Evolutionary conservation across 2,113 vertebrate species (phyloP).

Genomic region (Entosphenus tridentatus): DNA sequence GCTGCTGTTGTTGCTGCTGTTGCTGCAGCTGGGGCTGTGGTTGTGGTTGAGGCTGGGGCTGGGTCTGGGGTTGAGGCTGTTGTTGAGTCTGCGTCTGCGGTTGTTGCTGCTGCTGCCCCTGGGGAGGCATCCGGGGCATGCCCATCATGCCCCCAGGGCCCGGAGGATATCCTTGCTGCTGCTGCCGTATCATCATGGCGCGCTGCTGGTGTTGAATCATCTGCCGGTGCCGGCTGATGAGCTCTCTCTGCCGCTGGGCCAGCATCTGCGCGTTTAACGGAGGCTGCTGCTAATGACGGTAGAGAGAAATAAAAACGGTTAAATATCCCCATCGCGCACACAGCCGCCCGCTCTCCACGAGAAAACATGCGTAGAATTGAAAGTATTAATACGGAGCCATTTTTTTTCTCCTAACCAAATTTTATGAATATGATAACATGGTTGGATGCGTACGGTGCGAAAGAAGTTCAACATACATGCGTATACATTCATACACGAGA

Average conservation of each 20-base stretch:
- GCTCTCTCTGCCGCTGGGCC: slow-evolving; percentile 65
- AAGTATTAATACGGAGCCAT: not conserved
- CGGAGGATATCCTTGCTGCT: slow-evolving; percentile 30
- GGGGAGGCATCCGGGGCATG: slow-evolving; percentile 30
- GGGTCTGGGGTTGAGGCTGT: slow-evolving; percentile 35
- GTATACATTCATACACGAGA: too few species aligned
- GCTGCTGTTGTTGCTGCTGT: too few species aligned
- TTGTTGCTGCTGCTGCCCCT: slow-evolving; percentile 13
- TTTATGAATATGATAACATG: too few species aligned
- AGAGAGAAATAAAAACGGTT: not conserved
- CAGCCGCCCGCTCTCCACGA: not conserved
- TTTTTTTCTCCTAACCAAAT: too few species aligned
- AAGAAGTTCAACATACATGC: not conserved
- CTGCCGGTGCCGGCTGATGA: slow-evolving; percentile 72
- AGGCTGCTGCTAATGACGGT: slow-evolving; percentile 23
- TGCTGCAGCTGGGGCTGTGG: slow-evolving; percentile 48
- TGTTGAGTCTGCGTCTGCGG: slow-evolving; percentile 28
- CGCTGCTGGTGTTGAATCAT: slow-evolving; percentile 83
- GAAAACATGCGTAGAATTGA: slow-evolving; percentile 6
- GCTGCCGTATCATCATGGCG: slow-evolving; percentile 58
- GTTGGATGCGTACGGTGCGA: not conserved
- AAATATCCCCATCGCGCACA: too few species aligned
- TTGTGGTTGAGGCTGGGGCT: slow-evolving; percentile 41
- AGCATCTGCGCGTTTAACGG: slow-evolving; percentile 80
- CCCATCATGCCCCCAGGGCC: slow-evolving; percentile 23